Percentiles rank a stretch among this genome's conserved stretches.
Conservation (phyloP, 1,140 invertebrate genomes). For the Diachasmimorpha longicaudata region DNA sequence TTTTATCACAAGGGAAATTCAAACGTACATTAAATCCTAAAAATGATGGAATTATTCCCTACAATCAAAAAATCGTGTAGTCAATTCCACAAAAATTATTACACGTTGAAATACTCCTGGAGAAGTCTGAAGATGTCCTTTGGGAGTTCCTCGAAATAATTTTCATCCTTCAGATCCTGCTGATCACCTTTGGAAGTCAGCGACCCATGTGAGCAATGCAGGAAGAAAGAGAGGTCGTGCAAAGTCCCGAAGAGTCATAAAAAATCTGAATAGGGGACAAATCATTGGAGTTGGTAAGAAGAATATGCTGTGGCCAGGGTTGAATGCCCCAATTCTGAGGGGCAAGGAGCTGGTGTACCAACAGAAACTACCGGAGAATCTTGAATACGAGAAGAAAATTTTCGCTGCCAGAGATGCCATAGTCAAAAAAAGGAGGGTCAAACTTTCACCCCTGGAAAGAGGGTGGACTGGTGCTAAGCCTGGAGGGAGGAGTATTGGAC, state of each 20-base stretch:
- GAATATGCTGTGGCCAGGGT: conserved; percentile 90
- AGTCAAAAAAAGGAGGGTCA: conserved; percentile 67
- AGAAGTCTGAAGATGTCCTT: too few species aligned
- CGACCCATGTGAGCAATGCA: conserved; percentile 94
- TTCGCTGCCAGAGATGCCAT: conserved; percentile 75
- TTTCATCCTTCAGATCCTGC: conserved; percentile 69
- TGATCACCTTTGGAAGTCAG: conserved; percentile 90
- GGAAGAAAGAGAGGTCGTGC: conserved; percentile 93
- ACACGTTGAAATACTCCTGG: too few species aligned
- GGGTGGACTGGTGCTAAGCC: conserved; percentile 87
- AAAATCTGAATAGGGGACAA: conserved; percentile 92
- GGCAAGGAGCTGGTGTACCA: conserved; percentile 78
- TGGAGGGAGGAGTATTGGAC: conserved; percentile 84
- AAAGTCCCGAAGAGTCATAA: conserved; percentile 76
- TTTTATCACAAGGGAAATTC: too few species aligned
- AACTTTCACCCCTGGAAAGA: conserved; percentile 80
- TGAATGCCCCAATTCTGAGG: conserved; percentile 82
- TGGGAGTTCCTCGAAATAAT: background rate
- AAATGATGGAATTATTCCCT: too few species aligned
- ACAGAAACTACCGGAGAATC: conserved; percentile 73
- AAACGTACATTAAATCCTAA: too few species aligned
- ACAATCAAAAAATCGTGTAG: too few species aligned
- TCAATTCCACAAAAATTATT: too few species aligned
- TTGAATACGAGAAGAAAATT: conserved; percentile 73
- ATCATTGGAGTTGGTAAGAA: conserved; percentile 84